phyloP scores from a whole-genome alignment of 2,113 vertebrate genomes.

The Pluvialis apricaria region DNA sequence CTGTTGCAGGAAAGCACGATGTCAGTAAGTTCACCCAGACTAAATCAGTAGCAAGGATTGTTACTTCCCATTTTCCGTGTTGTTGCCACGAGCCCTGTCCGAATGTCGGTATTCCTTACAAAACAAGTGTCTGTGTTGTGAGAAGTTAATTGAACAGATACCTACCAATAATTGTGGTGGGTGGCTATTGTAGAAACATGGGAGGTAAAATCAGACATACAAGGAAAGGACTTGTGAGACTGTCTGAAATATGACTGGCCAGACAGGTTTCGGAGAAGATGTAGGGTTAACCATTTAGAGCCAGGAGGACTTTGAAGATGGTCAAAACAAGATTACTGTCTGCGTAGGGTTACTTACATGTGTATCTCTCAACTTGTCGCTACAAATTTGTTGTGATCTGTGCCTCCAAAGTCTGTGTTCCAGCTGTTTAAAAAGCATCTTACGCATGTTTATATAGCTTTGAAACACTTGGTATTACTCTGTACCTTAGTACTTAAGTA shows the following conservation, averaged over 20 bases:
- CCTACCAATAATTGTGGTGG: neutral
- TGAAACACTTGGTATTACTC: neutral
- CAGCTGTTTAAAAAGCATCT: neutral
- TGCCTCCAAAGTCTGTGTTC: neutral
- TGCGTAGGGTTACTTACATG: fast-evolving
- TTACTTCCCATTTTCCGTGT: fast-evolving
- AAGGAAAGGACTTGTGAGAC: neutral
- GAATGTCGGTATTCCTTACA: neutral
- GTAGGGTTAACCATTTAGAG: neutral
- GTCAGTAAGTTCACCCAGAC: neutral
- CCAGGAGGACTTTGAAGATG: neutral
- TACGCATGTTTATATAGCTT: neutral
- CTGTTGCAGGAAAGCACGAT: neutral
- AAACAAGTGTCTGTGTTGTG: neutral
- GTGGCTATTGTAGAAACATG: neutral
- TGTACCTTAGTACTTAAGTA: neutral
- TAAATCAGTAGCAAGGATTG: neutral
- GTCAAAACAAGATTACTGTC: neutral
- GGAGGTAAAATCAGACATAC: neutral
- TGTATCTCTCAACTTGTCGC: neutral
- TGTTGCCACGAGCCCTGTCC: neutral
- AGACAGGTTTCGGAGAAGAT: neutral
- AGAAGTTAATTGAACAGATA: neutral
- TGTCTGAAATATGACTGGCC: neutral
- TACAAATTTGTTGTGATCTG: neutral